Evolutionary conservation across 2,888 invertebrate species (phyloP).

Genomic region (Drosophila sordidapex): DNA sequence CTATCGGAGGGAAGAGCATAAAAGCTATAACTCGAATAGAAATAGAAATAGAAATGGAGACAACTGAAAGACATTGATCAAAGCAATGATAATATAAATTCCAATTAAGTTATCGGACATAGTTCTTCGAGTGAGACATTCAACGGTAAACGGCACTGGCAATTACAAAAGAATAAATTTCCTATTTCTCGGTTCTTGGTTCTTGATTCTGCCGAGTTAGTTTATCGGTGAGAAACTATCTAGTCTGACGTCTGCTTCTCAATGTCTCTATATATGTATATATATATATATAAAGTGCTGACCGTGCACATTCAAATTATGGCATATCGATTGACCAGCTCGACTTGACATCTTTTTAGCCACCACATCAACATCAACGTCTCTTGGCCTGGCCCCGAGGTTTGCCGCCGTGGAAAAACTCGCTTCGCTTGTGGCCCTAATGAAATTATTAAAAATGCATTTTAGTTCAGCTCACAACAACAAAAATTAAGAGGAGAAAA

Average conservation of each 20-base stretch:
- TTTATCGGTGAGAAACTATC: constrained; percentile 70
- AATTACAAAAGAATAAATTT: constrained; percentile 80
- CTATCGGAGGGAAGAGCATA: constrained; percentile 40
- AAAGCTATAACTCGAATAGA: constrained; percentile 30
- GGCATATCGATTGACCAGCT: constrained; percentile 71
- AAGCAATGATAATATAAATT: constrained; percentile 77
- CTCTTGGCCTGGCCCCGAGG: constrained; percentile 22
- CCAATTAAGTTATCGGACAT: constrained; percentile 73
- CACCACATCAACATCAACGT: constrained; percentile 13
- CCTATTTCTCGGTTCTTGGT: constrained; percentile 16
- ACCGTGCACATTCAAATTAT: constrained; percentile 70
- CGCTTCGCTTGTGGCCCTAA: constrained; percentile 69
- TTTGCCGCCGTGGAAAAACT: constrained; percentile 2
- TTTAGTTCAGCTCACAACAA: constrained; percentile 51
- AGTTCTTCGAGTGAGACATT: constrained; percentile 56
- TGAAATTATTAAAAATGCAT: constrained; percentile 80
- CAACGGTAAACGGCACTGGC: constrained; percentile 73
- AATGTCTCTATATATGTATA: constrained; percentile 13
- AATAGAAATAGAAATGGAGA: neutral
- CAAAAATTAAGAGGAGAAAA: constrained; percentile 26
- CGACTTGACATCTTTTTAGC: constrained; percentile 38
- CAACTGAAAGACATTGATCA: constrained; percentile 71
- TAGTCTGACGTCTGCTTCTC: constrained; percentile 31
- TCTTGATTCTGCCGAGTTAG: constrained; percentile 1
- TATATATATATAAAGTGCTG: constrained; percentile 71